A percentile compares a stretch with the other conserved stretches of the same genome.
Evolutionary conservation across 2,888 invertebrate species (phyloP).

Genomic region (Himalopsyche japonica): DNA sequence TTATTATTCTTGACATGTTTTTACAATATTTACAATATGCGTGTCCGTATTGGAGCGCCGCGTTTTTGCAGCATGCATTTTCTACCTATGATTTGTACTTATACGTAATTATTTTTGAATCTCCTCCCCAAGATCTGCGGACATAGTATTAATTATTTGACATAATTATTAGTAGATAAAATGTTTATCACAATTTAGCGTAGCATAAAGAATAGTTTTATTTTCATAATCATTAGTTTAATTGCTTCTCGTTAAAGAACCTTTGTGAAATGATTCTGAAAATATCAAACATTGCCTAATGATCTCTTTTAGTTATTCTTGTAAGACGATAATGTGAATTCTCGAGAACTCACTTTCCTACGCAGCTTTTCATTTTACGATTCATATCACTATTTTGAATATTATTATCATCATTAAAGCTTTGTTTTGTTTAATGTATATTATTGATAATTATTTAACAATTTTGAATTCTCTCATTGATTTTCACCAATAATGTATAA

Average conservation of each 20-base stretch:
- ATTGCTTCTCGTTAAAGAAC: neutral
- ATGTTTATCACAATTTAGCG: neutral
- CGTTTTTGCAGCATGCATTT: neutral
- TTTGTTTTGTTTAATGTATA: neutral
- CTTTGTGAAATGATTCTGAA: conserved; percentile 1
- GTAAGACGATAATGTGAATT: neutral
- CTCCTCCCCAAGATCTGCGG: neutral
- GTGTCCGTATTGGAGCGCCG: neutral
- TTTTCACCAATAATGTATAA: no score
- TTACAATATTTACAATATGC: neutral
- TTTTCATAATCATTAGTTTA: conserved; percentile 1
- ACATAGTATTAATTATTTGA: neutral
- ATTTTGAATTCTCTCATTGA: no score
- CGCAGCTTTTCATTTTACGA: neutral
- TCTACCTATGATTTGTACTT: neutral
- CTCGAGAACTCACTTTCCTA: neutral
- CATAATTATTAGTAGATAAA: neutral
- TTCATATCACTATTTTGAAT: neutral
- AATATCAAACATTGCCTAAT: neutral
- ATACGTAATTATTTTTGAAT: neutral
- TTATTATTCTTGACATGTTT: neutral
- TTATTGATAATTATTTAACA: no score
- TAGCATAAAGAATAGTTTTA: neutral
- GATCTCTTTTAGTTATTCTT: neutral
- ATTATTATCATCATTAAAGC: neutral